Base-by-base conservation (phyloP, 2,888 invertebrate genomes). In the Epiperipatus broadwayi region DNA sequence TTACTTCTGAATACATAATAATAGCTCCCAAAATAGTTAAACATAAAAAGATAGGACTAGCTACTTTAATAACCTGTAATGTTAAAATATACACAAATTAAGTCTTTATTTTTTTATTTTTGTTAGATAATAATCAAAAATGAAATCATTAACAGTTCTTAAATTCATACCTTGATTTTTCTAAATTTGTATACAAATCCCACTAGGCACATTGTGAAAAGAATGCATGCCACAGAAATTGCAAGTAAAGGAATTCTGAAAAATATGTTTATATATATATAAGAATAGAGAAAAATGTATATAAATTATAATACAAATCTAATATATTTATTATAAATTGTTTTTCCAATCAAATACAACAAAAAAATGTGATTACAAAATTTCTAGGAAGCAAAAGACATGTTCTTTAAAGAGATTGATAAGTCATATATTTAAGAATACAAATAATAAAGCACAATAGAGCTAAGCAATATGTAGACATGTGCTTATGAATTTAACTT, bases 1-100 rank as follows among this genome's bases (percentile, higher is more conserved):
- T 63, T 58, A 84, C 85, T 72, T 87, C 84, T 57, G 78, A 67
- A 61, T 85, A 87, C 84, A 87, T 87, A 47, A 84, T 78, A 48
- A 78, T 76, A 53, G 84, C 84, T 45, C 87, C 87, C 39, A 80
- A 68, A 35, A 87, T 70, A 37, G 85, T 87, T 51, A 87, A 80
- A 48, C 79, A 74, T 40, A 89, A 69, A 58, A 89, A 89, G 48
- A 83, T 81, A 5, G 89, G 87, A 53, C 84, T 85, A 43, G 87
- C 85, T 8, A 85, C 83, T 52, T 85, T 78, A 59, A 87, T 84
- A 40, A 85, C 83, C 65, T 85, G 79, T 45, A 80, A 71, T 45
- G 75, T 32, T 21, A 40, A 21, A 3, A 18, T 21, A 37, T 15
- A 10, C 14, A 38, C 16, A 10, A 33, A 7, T 27, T 14, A 15